Base-by-base conservation (phyloP, 2,888 invertebrate genomes). In the Trichopria drosophilae region DNA sequence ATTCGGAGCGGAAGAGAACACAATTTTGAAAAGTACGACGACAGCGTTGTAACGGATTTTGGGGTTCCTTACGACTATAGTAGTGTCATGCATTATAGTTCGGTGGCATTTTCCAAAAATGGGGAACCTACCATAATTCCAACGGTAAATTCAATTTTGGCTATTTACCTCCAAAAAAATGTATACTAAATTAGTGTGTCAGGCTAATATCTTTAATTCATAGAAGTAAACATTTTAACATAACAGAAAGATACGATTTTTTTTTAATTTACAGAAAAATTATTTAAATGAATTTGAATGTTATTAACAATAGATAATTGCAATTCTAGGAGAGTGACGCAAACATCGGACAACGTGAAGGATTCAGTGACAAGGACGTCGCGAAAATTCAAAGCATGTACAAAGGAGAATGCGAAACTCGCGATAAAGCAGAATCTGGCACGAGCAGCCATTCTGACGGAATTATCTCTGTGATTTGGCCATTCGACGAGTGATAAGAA, bases 61-160 rank as follows among this genome's bases (percentile, higher is more conserved):
- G 84, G 83, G 1, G 80, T 85, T 26, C 72, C 78, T 3, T 88
- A 88, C 62, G 88, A 88, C 71, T 88, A 86, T 59, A 77, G 75
- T 6, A 87, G 87, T 63, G 81, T 88, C 1, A 85, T 88, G 85
- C 88, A 88, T 64, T 88, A 88, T 61, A 81, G 84, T 34, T 79
- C 79, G 20, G 76, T 73, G 19, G 87, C 87, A 0, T 88, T 88
- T 66, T 82, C 86, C 0, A 83, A 80, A 63, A 85, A 87, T 69
- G 83, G 82, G 23, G 77, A 82, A 57, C 77, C 77, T 34, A 88
- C 88, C 1, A 88, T 88, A 37, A 78, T 83, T 31, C 82, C 87
- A 0, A 69, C 77, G 70, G 81, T 77, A 63, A 63, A 49, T 3
- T 28, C 13, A 24, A 24, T 24, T 24, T 24, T 6, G 24, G 6